Base-by-base conservation (phyloP, 2,113 vertebrate genomes). In the Conger conger region DNA sequence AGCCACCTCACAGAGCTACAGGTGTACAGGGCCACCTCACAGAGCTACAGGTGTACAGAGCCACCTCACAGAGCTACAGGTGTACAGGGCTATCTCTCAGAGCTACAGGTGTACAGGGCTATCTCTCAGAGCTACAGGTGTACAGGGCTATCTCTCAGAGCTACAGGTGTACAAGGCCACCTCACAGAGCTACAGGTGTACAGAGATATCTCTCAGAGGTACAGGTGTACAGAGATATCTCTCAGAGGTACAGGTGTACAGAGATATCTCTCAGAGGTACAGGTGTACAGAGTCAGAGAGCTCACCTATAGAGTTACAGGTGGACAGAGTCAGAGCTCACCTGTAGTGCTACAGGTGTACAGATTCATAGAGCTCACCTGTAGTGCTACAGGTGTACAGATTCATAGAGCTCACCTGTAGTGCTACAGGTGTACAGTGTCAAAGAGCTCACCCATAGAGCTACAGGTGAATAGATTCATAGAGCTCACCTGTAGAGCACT, bases 401-500 rank as follows among this genome's bases (percentile, higher is more conserved):
- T 9, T 17, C 18, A 23, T 17, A n/a, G n/a, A n/a, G n/a, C 11
- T 35, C 73, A 5, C 16, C n/a, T n/a, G n/a, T n/a, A 16, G 18
- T 18, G 40, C 27, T 35, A 30, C 45, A 11, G n/a, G 82, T 50
- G 63, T 83, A 68, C 76, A 76, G 68, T n/a, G n/a, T 15, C 57
- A 73, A 20, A 20, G 68, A 16, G 9, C 82, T 77, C 73, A 77
- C 82, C 68, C 53, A 11, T 68, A 76, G 16, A 38, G 15, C 50
- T 30, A 4, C 40, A 83, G 82, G n/a, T 76, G 73, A 27, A 83
- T 1, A 77, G 82, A 40, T 76, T 63, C 50, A 76, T 68, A 45
- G n/a, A n/a, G n/a, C n/a, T n/a, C n/a, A n/a, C n/a, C n/a, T n/a
- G n/a, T n/a, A n/a, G n/a, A n/a, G n/a, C n/a, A n/a, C n/a, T n/a